These are phyloP conservation scores for Gerosis bhagava DNA, from an alignment of 2,888 invertebrate species.

Conservation along the genomic window DNA sequence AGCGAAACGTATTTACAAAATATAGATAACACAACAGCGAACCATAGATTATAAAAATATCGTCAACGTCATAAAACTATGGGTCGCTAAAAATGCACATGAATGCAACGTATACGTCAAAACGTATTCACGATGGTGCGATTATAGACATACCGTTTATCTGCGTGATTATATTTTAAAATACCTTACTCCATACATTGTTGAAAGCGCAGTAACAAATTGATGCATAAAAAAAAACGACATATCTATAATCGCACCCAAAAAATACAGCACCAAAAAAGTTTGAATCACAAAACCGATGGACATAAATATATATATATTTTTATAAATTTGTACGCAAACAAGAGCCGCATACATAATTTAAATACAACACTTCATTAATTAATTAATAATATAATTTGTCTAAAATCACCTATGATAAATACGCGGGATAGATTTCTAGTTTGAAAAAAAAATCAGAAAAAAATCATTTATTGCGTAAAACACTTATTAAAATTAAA, in stretches of 20 bases:
- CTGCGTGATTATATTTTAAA: too few relatives aligned
- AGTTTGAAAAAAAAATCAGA: constrained; percentile 23
- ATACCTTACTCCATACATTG: too few relatives aligned
- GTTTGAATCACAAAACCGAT: constrained; percentile 37
- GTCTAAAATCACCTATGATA: constrained; percentile 37
- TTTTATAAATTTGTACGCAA: constrained; percentile 36
- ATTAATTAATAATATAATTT: constrained; percentile 38
- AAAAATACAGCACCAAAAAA: constrained; percentile 46
- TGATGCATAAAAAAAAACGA: background rate
- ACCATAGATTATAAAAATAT: constrained; percentile 19
- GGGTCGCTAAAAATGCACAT: constrained; percentile 43
- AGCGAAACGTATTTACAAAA: constrained; percentile 57
- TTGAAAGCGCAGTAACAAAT: too few relatives aligned
- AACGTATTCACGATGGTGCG: constrained; percentile 13
- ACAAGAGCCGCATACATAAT: constrained; percentile 35
- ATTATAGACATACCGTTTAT: constrained; percentile 11
- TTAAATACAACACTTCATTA: constrained; percentile 30
- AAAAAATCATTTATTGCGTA: too few relatives aligned
- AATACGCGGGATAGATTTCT: constrained; percentile 25
- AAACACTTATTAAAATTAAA: too few relatives aligned
- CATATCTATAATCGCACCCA: constrained; percentile 21
- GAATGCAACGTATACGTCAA: constrained; percentile 33
- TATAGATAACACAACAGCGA: constrained; percentile 18
- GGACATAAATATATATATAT: constrained; percentile 35
- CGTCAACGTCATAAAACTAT: too few relatives aligned